phyloP scores from a whole-genome alignment of 2,888 invertebrate species.

The Colostygia pectinataria region DNA sequence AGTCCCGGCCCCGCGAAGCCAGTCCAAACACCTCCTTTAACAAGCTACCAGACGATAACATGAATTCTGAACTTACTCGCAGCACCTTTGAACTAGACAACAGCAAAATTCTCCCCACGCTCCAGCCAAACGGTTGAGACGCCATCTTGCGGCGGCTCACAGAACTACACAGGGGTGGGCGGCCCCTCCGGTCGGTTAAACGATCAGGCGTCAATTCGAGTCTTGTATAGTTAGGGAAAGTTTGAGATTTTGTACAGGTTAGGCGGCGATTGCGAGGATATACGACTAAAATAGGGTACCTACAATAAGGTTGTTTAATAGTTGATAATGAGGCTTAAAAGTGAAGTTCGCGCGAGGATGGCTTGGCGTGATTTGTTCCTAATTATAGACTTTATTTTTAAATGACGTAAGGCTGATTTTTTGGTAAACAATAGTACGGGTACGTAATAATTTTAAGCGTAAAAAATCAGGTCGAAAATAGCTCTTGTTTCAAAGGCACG shows the following conservation, averaged over 20 bases:
- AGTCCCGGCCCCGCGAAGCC: slow-evolving; percentile 31
- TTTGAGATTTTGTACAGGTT: slow-evolving; percentile 68
- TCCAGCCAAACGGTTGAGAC: slow-evolving; percentile 76
- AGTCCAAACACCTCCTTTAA: slow-evolving; percentile 50
- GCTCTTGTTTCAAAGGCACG: slow-evolving; percentile 44
- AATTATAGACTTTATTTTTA: slow-evolving; percentile 73
- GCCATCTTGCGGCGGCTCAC: slow-evolving; percentile 14
- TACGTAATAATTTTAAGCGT: slow-evolving; percentile 45
- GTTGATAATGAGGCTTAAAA: slow-evolving; percentile 48
- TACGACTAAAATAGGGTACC: slow-evolving; percentile 49
- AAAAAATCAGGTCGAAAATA: slow-evolving; percentile 46
- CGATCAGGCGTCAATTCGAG: slow-evolving; percentile 51
- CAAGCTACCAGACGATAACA: slow-evolving; percentile 75
- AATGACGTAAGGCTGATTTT: slow-evolving; percentile 73
- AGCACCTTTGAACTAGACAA: slow-evolving; percentile 56
- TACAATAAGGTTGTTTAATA: slow-evolving; percentile 32
- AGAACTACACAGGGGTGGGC: slow-evolving; percentile 72
- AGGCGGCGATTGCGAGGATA: slow-evolving; percentile 42
- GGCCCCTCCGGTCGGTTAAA: slow-evolving; percentile 55
- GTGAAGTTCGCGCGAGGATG: slow-evolving; percentile 59
- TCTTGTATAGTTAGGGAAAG: slow-evolving; percentile 48
- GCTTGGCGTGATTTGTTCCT: slow-evolving; percentile 72
- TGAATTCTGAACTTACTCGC: slow-evolving; percentile 71
- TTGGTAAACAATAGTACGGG: slow-evolving; percentile 71
- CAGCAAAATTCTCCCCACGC: slow-evolving; percentile 70